Conservation (phyloP, 2,797 vertebrate genomes). For the Danio albolineatus region DNA sequence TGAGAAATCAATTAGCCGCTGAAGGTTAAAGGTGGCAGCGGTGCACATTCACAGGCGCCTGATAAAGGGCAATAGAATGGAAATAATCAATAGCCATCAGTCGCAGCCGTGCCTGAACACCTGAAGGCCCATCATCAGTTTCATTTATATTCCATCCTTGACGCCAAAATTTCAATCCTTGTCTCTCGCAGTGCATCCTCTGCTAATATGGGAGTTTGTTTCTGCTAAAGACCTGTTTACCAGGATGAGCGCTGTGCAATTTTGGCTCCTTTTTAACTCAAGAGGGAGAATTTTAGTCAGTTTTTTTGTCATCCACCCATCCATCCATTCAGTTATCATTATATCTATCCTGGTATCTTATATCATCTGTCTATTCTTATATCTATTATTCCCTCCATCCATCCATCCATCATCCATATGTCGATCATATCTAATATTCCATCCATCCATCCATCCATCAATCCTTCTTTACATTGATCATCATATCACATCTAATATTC, state of each 20-base stretch:
- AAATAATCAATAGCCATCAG: slow-evolving; percentile 58
- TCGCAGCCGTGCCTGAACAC: slow-evolving; percentile 21
- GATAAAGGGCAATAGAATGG: slow-evolving; percentile 59
- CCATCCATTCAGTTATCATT: background rate
- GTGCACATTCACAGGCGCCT: slow-evolving; percentile 66
- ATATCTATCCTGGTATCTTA: background rate
- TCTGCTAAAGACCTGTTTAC: background rate
- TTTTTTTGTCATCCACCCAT: background rate
- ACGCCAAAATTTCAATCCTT: slow-evolving; percentile 14
- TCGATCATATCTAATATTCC: too few species aligned
- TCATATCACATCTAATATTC: too few species aligned
- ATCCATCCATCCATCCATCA: background rate
- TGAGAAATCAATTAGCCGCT: slow-evolving; percentile 79
- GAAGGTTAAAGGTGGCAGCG: slow-evolving; percentile 72
- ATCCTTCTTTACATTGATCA: too few species aligned
- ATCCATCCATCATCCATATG: background rate
- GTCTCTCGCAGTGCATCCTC: background rate
- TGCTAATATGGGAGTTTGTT: slow-evolving; percentile 7
- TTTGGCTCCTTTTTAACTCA: too few species aligned
- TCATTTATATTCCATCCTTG: slow-evolving; percentile 41
- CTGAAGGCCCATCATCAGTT: slow-evolving; percentile 43
- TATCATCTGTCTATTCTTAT: background rate
- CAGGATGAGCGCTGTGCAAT: too few species aligned
- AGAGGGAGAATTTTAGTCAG: too few species aligned
- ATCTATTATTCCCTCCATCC: background rate